Conservation (phyloP, 2,113 vertebrate species). For the Falco punctatus region DNA sequence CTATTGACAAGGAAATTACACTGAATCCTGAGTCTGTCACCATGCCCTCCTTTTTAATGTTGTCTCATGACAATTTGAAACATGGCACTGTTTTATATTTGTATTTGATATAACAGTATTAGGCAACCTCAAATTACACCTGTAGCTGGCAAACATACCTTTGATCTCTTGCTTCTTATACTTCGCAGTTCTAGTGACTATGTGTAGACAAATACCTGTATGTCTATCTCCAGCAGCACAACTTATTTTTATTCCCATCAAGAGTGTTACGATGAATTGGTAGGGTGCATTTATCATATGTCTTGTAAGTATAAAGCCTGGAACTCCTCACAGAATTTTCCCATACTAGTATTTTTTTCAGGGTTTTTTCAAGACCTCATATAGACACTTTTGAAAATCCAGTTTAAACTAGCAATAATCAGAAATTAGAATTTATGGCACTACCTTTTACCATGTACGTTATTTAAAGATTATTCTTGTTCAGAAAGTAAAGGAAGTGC, state of each 20-base stretch:
- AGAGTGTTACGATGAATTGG: neutral
- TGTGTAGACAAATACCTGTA: neutral
- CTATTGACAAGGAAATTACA: neutral
- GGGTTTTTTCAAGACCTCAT: neutral
- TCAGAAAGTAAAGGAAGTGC: neutral
- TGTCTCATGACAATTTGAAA: neutral
- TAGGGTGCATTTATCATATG: neutral
- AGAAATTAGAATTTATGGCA: neutral
- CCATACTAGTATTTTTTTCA: neutral
- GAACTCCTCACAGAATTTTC: neutral
- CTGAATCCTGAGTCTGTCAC: neutral
- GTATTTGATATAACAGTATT: neutral
- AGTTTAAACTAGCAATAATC: neutral
- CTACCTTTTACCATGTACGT: neutral
- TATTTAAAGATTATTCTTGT: neutral
- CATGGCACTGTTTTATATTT: neutral
- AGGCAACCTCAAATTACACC: neutral
- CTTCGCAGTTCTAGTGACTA: neutral
- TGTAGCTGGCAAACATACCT: neutral
- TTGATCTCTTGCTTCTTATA: neutral
- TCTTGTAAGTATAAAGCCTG: neutral
- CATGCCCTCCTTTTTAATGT: neutral
- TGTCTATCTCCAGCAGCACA: neutral
- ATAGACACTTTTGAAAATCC: neutral
- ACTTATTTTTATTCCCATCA: neutral